Conservation (phyloP, 2,113 vertebrate species). For the Carollia perspicillata region DNA sequence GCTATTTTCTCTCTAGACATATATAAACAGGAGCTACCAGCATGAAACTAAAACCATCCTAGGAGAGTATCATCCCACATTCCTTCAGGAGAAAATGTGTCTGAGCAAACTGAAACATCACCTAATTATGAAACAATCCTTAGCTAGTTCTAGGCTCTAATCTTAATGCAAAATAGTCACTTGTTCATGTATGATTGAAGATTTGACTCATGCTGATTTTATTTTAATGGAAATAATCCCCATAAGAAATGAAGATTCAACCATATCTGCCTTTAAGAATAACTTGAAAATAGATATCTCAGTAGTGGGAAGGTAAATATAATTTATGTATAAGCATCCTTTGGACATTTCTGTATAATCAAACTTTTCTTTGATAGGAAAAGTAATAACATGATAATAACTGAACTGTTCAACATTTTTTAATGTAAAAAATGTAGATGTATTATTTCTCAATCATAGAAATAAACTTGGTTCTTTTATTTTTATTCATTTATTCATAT, state of each 20-base stretch:
- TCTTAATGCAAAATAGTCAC: constrained; percentile 45
- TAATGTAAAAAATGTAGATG: constrained; percentile 49
- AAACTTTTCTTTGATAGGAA: constrained; percentile 59
- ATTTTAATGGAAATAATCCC: constrained; percentile 62
- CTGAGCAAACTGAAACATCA: constrained; percentile 20
- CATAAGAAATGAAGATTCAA: constrained; percentile 50
- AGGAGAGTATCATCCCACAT: neutral
- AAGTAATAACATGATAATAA: constrained; percentile 31
- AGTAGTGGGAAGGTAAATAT: constrained; percentile 8
- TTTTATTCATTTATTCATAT: neutral
- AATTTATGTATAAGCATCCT: neutral
- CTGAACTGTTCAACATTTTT: constrained; percentile 33
- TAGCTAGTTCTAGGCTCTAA: constrained; percentile 42
- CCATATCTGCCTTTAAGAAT: constrained; percentile 28
- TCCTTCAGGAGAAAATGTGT: constrained; percentile 17
- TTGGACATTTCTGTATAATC: constrained; percentile 31
- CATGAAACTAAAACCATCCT: constrained; percentile 17
- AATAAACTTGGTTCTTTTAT: neutral
- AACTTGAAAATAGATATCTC: constrained; percentile 54
- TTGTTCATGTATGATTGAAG: constrained; percentile 42
- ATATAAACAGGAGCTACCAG: neutral
- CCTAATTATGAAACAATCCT: constrained; percentile 4
- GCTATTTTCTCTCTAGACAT: neutral
- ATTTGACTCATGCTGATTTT: constrained; percentile 50
- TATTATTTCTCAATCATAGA: constrained; percentile 31